Evolutionary conservation across 2,113 vertebrate genomes (phyloP), one percentile per base, ranked within the genome.

Genomic region (Dicerorhinus sumatrensis): DNA sequence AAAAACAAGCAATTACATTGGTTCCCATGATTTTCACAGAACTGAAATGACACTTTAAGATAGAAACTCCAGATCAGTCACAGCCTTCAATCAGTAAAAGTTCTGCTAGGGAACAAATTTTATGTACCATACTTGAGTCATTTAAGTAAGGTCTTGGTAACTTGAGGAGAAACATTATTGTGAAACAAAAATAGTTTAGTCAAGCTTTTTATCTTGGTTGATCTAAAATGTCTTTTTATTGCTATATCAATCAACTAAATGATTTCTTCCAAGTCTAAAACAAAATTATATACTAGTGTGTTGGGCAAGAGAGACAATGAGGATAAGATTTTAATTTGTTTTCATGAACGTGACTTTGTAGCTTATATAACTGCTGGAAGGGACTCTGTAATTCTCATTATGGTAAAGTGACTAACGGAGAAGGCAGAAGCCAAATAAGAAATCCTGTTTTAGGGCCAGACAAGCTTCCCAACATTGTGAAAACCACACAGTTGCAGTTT

Each of bases 161-260:
- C 69, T 96, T 97, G 82, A 63, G 21, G 96, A 92, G 95, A 94
- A 98, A 97, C 85, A 96, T 98, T 93, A 98, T 97, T 96, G 95
- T 97, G 88, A 60, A 63, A 96, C 5, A 2, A 98, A 97, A 87
- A 93, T 89, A 2, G 29, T 98, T 98, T 97, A 98, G 97, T 86
- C 96, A 97, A 98, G 98, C 84, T 98, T 98, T 98, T 98, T 96
- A 98, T 99, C 98, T 98, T 91, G 62, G 87, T 94, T 98, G 97
- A 88, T 98, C 97, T 97, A 97, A 98, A 98, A 97, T 97, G 96
- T 84, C 89, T 96, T 98, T 98, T 99, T 98, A 99, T 97, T 98
- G 97, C 97, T 98, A 11, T 97, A 98, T 98, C 98, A 98, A 98
- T 98, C 98, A 99, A 98, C 80, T 96, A 97, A 98, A 98, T 98